Percentiles rank a stretch among this genome's conserved stretches.
These are phyloP conservation scores for Leptinotarsa juncta DNA, from an alignment of 2,888 invertebrate genomes.

Conservation along the genomic window DNA sequence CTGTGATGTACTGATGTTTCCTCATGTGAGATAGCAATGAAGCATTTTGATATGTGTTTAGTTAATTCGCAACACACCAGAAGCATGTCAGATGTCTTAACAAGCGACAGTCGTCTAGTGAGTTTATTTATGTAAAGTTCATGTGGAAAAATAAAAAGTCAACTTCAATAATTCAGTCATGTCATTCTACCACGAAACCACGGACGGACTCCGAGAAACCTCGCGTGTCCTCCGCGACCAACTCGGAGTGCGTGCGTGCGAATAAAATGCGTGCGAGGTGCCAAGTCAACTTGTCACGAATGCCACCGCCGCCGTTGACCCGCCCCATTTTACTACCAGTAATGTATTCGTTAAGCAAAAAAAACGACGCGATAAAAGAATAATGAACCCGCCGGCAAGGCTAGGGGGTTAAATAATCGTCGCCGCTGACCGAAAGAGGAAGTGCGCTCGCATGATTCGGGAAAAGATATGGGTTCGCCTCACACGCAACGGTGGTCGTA, in stretches of 20 bases:
- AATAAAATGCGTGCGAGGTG: conserved; percentile 38
- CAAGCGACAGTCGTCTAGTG: too few species aligned
- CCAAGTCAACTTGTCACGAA: conserved; percentile 36
- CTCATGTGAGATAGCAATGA: too few species aligned
- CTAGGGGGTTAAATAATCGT: conserved; percentile 29
- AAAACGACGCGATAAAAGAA: conserved; percentile 32
- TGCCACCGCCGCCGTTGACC: conserved; percentile 13
- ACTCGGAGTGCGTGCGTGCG: conserved; percentile 18
- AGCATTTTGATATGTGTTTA: too few species aligned
- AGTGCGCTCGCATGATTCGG: conserved; percentile 18
- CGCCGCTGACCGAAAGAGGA: conserved; percentile 12
- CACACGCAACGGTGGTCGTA: background rate
- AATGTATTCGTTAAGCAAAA: conserved; percentile 30
- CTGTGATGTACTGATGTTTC: too few species aligned
- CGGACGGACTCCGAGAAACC: background rate
- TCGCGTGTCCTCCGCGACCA: conserved; percentile 5
- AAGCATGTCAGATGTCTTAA: too few species aligned
- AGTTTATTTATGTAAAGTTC: too few species aligned
- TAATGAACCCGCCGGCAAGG: conserved; percentile 22
- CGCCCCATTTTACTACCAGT: conserved; percentile 30
- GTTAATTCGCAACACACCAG: too few species aligned
- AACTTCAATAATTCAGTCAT: too few species aligned
- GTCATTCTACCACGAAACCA: background rate
- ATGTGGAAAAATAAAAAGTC: too few species aligned
- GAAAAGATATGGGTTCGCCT: conserved; percentile 6